These are phyloP conservation scores for Pseudorhiza aurosa DNA, from an alignment of 30 jellyfish, hydroid and myxozoan genomes.

Conservation along the genomic window DNA sequence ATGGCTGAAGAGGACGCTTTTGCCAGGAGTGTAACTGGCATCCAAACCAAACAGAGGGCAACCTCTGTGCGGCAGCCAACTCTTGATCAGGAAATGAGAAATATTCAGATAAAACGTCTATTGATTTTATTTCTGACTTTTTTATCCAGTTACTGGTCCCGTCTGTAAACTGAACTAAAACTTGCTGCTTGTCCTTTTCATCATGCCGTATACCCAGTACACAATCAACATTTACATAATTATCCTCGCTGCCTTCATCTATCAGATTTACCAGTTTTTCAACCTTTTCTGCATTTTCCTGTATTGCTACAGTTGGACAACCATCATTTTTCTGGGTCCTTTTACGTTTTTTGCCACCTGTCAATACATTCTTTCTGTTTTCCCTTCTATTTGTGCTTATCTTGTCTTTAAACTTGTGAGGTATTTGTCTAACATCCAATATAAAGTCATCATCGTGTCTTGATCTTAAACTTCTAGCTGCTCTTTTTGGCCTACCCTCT, in stretches of 20 bases:
- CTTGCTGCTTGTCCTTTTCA: conserved; percentile 20
- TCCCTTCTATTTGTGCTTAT: background rate
- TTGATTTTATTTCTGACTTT: conserved; percentile 13
- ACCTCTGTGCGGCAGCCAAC: conserved; percentile 60
- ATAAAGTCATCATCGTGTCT: conserved; percentile 25
- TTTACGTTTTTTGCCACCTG: conserved; percentile 4
- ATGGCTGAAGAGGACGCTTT: background rate
- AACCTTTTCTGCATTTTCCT: background rate
- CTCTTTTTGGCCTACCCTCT: conserved; percentile 39
- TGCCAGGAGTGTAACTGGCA: conserved; percentile 4
- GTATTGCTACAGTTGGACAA: background rate
- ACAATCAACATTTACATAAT: conserved; percentile 35
- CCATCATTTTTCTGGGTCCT: background rate
- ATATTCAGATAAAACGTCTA: background rate
- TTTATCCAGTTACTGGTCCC: conserved; percentile 96
- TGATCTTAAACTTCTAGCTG: background rate
- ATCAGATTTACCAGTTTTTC: background rate
- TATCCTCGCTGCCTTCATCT: background rate
- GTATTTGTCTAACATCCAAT: conserved; percentile 12
- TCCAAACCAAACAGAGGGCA: conserved; percentile 55
- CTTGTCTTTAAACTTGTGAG: conserved; percentile 4
- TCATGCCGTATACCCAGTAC: conserved; percentile 63
- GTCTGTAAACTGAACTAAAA: conserved; percentile 85
- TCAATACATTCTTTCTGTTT: background rate
- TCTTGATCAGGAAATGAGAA: conserved; percentile 54